Percentiles rank a stretch among this genome's conserved stretches.
phyloP scores from a whole-genome alignment of 2,797 vertebrate genomes.

The Myiothlypis chrysogaster region DNA sequence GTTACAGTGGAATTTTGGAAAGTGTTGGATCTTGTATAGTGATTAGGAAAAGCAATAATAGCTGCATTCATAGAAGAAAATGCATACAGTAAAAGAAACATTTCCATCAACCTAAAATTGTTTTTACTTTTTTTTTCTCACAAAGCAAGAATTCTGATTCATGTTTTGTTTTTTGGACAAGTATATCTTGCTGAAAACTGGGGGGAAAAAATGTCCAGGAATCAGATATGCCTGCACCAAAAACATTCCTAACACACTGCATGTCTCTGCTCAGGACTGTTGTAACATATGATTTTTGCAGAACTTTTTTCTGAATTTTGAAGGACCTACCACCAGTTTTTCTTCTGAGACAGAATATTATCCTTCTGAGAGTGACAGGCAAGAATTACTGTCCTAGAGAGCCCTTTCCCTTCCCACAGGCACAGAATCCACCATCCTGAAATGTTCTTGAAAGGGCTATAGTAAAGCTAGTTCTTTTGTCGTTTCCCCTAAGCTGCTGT shows the following conservation, averaged over 20 bases:
- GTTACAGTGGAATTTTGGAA: background rate
- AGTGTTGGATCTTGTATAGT: rapidly evolving
- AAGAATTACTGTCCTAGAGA: background rate
- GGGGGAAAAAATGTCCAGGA: background rate
- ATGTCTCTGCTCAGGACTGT: background rate
- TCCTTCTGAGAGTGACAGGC: background rate
- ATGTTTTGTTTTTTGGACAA: background rate
- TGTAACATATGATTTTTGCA: background rate
- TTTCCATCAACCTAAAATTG: background rate
- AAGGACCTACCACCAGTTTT: background rate
- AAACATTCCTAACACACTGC: background rate
- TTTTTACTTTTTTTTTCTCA: background rate
- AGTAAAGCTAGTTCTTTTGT: background rate
- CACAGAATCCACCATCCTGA: background rate
- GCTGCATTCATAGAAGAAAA: background rate
- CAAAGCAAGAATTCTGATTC: background rate
- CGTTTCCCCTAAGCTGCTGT: background rate
- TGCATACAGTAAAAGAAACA: background rate
- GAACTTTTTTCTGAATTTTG: background rate
- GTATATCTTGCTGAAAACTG: background rate
- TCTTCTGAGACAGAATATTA: background rate
- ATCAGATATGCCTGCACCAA: background rate
- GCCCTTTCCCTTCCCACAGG: background rate
- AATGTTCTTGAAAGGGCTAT: background rate
- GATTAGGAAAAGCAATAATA: background rate